Evolutionary conservation across 1,140 invertebrate species (phyloP), one percentile per base, ranked within the genome.

Genomic region (Bradynema listronoti): DNA sequence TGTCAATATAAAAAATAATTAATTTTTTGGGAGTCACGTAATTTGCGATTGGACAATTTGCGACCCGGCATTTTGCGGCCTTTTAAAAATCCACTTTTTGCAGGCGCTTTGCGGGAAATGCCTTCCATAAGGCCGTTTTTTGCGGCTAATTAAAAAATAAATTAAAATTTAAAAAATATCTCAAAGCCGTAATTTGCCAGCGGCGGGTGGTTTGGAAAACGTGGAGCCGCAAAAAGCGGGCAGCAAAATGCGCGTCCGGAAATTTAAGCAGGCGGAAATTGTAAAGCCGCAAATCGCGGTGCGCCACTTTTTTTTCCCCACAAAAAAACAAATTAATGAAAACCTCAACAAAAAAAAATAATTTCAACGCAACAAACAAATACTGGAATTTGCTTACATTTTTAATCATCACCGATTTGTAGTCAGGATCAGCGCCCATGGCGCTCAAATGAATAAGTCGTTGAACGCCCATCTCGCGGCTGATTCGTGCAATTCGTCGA

Each of bases 361-460:
- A 29, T n/a, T n/a, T n/a, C n/a, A n/a, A n/a, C n/a, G n/a, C n/a
- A n/a, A n/a, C n/a, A n/a, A n/a, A n/a, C n/a, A n/a, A n/a, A n/a
- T 56, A 66, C 56, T 22, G 42, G 32, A 33, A 11, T 54, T 16
- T 62, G 25, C 22, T 27, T 24, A 43, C 58, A 63, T 49, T 63
- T 66, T 82, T 82, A 11, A 75, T 63, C 34, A 56, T 70, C 1
- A 79, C 66, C 58, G 71, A 80, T 60, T 72, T 42, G 24, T 58
- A 79, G 11, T 56, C 56, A 7, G 61, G 58, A 52, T 63, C 49
- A 2, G 82, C 81, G 63, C 80, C 80, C 30, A 83, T 63, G 41
- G 81, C 74, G 19, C 80, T 82, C 7, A 83, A 59, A 63, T 83
- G 82, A 34, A 83, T 68, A 6, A 83, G 76, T 27, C 74, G 79